Conservation (phyloP, 2,113 vertebrate species). For the Aegithalos caudatus region DNA sequence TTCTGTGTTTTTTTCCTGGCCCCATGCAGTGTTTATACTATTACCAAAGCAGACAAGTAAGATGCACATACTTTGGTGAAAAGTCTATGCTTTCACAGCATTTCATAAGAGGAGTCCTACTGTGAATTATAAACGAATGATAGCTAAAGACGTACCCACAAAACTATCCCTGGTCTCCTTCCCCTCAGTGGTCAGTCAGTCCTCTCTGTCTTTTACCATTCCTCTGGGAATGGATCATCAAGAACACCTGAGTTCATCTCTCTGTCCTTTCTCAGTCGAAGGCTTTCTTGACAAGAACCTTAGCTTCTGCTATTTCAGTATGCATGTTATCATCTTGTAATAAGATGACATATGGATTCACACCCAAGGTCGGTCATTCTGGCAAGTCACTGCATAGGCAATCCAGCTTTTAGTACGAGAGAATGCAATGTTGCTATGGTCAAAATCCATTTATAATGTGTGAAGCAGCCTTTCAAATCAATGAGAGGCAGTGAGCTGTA, state of each 20-base stretch:
- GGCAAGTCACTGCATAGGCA: background rate
- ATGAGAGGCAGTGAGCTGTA: slow-evolving; percentile 18
- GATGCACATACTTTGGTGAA: background rate
- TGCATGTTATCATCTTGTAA: background rate
- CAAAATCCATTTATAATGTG: slow-evolving; percentile 17
- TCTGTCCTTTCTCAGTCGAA: background rate
- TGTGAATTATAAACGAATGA: background rate
- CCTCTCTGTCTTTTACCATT: background rate
- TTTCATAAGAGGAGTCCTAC: background rate
- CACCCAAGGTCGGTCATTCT: background rate
- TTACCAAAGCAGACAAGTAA: background rate
- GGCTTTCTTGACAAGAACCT: background rate
- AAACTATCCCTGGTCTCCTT: background rate
- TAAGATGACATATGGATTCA: background rate
- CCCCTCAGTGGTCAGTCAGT: background rate
- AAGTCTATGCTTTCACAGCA: background rate
- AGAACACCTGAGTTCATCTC: background rate
- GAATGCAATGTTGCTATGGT: background rate
- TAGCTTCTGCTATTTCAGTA: background rate
- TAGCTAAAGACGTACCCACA: background rate
- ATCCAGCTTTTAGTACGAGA: background rate
- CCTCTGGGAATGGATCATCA: background rate
- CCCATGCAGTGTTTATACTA: background rate
- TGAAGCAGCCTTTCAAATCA: slow-evolving; percentile 24
- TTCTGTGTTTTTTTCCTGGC: background rate